Evolutionary conservation across 2,888 invertebrate species (phyloP), one percentile per base, ranked within the genome.

Genomic region (Nomada hirtipes): DNA sequence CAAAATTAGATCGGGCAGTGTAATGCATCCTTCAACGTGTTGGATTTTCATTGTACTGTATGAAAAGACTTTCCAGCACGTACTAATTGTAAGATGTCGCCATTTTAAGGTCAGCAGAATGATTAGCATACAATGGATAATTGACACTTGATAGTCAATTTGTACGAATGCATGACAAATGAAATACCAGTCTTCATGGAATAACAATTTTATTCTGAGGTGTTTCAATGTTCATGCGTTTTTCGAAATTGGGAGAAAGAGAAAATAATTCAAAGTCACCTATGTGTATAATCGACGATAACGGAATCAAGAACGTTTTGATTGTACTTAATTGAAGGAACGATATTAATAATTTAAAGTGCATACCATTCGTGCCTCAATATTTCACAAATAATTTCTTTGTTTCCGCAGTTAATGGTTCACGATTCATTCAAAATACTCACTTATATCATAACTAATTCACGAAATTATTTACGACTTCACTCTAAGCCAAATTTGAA

Each of bases 41-140:
- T 69, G 9, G n/a, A 69, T 81, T n/a, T 80, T 80, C 57, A 53
- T 64, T 73, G 47, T 63, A 18, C 11, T 55, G 59, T 47, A 50
- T 65, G 29, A 74, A 74, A 69, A 55, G 64, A 69, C 60, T 74
- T 73, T 79, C 65, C 10, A 18, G 20, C 64, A 23, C 2, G 80
- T 69, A 73, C 36, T 20, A 42, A 50, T 63, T 80, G 67, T 67
- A 61, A 63, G 36, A 44, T 15, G 64, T 42, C 10, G 15, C 50
- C 70, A 42, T 47, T 71, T 52, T 70, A n/a, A 75, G 60, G 50
- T 13, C 57, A 42, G 13, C 29, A 47, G 2, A 53, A 36, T 59
- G 23, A 79, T 79, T 80, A 76, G 67, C 84, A 86, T 86, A 86
- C 73, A 84, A 86, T 86, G 67, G 60, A 44, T 69, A 20, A 73